These are phyloP conservation scores for Drosophila pseudotalamancana DNA, from an alignment of 2,888 invertebrate genomes.

Conservation along the genomic window DNA sequence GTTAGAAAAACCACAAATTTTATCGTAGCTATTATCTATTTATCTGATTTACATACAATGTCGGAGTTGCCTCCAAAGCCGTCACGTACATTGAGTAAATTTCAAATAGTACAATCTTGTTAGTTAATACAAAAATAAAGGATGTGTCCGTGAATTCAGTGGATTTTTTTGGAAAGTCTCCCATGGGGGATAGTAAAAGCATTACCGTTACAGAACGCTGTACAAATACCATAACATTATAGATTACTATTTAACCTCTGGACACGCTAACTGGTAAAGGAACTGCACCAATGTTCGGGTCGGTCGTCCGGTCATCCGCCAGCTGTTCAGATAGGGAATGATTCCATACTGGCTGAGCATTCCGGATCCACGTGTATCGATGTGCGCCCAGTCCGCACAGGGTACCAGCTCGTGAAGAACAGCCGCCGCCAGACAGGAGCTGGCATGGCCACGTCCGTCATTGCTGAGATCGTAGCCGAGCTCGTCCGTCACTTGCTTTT, in stretches of 20 bases:
- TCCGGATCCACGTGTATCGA: slow-evolving; percentile 90
- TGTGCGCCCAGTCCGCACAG: slow-evolving; percentile 88
- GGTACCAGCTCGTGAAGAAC: slow-evolving; percentile 88
- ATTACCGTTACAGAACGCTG: background rate
- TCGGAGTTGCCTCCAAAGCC: background rate
- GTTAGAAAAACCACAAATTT: background rate
- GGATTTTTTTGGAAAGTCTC: background rate
- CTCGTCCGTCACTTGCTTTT: slow-evolving; percentile 78
- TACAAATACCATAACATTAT: background rate
- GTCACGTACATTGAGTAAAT: background rate
- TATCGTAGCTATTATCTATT: background rate
- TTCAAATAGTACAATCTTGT: background rate
- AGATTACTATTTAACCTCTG: slow-evolving; percentile 62
- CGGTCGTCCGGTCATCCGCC: slow-evolving; percentile 87
- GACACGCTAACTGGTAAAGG: slow-evolving; percentile 84
- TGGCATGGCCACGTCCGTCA: slow-evolving; percentile 86
- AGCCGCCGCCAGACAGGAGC: slow-evolving; percentile 89
- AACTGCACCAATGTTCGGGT: slow-evolving; percentile 86
- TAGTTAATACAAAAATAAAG: background rate
- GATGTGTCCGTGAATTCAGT: background rate
- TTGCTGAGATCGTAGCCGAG: slow-evolving; percentile 87
- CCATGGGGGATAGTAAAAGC: background rate
- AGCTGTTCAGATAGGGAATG: slow-evolving; percentile 86
- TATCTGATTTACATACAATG: slow-evolving; percentile 1
- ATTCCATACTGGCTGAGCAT: slow-evolving; percentile 86